A percentile compares a stretch with the other conserved stretches of the same genome.
Evolutionary conservation across 1,140 invertebrate genomes (phyloP).

Genomic region (Parapsyche elsis): DNA sequence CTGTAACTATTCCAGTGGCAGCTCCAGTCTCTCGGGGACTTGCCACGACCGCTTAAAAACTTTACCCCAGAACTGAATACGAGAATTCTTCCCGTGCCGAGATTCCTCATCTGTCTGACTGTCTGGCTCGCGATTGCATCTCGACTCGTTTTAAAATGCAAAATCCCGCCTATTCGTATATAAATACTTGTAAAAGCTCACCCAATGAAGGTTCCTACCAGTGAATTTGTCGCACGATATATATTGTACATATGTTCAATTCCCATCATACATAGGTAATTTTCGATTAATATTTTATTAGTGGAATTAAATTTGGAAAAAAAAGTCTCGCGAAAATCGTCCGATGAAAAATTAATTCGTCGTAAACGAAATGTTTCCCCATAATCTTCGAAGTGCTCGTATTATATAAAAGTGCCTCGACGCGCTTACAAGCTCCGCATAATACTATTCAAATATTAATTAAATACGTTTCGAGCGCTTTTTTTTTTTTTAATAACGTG

Average conservation of each 20-base stretch:
- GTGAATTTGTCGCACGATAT: too few relatives aligned
- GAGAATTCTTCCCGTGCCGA: too few relatives aligned
- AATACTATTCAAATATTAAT: conserved; percentile 8
- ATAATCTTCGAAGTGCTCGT: conserved; percentile 14
- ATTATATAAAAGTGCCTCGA: background rate
- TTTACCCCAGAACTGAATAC: background rate
- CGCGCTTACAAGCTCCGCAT: background rate
- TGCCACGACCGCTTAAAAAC: conserved; percentile 7
- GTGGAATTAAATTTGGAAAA: conserved; percentile 9
- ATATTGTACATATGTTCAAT: background rate
- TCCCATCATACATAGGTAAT: background rate
- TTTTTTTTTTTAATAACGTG: too few relatives aligned
- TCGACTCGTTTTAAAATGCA: too few relatives aligned
- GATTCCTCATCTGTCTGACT: too few relatives aligned
- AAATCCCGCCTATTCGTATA: too few relatives aligned
- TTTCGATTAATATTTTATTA: background rate
- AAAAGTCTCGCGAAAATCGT: background rate
- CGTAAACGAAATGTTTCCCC: conserved; percentile 4
- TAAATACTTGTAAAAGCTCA: too few relatives aligned
- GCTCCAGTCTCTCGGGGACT: background rate
- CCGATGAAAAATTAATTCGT: conserved; percentile 14
- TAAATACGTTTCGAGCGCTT: background rate
- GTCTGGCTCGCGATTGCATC: too few relatives aligned
- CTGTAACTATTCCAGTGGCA: conserved; percentile 21
- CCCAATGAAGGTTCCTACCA: too few relatives aligned